phyloP scores from a whole-genome alignment of 1,140 invertebrate species.

The Trypoxylus dichotomus region DNA sequence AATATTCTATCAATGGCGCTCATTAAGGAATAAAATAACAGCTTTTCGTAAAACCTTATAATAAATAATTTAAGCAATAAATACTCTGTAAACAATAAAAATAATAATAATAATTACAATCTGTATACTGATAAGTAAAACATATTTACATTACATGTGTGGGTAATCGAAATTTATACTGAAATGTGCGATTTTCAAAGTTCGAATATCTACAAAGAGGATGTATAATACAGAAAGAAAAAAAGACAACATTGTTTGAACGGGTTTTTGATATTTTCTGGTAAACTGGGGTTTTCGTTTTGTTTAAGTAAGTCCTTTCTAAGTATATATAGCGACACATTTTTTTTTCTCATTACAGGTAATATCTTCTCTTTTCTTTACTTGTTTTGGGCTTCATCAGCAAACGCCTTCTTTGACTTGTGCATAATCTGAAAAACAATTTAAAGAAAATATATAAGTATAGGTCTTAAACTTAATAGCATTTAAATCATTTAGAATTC shows the following conservation, averaged over 20 bases:
- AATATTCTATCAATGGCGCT: too few relatives aligned
- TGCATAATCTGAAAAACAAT: conserved; percentile 18
- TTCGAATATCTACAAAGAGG: not conserved
- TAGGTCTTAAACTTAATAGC: too few relatives aligned
- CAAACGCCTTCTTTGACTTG: conserved; percentile 29
- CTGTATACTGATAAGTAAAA: not conserved
- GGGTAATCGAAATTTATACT: not conserved
- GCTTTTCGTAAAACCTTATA: not conserved
- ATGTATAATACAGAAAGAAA: too few relatives aligned
- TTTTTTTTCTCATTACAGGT: not conserved
- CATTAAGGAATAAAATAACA: too few relatives aligned
- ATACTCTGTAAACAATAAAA: not conserved
- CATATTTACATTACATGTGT: not conserved
- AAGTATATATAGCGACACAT: conserved; percentile 4
- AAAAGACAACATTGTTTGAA: too few relatives aligned
- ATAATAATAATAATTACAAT: conserved; percentile 3
- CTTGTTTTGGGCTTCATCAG: not conserved
- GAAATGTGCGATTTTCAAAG: not conserved
- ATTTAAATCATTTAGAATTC: too few relatives aligned
- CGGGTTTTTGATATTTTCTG: not conserved
- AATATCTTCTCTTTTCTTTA: not conserved
- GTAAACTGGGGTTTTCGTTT: not conserved
- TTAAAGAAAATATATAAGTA: too few relatives aligned
- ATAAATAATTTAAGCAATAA: conserved; percentile 4
- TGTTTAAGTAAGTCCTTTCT: conserved; percentile 13